Conservation (phyloP, 1,140 invertebrate species). For the Zelostemma sp. region DNA sequence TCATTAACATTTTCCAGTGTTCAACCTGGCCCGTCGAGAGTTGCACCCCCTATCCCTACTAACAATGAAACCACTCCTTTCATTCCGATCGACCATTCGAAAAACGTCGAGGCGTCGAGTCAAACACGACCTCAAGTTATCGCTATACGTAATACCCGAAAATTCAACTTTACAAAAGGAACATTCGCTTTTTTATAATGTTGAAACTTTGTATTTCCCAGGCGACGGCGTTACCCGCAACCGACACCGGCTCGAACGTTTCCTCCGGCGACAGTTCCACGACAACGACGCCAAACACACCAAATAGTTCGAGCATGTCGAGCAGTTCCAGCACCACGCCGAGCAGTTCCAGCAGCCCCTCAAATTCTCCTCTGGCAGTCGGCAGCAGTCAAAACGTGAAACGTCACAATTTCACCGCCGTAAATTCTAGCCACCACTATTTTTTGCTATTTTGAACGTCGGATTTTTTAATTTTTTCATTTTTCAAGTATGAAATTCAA, state of each 20-base stretch:
- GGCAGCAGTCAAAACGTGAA: conserved; percentile 73
- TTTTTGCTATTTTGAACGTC: too few relatives aligned
- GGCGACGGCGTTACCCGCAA: conserved; percentile 59
- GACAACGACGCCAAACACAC: conserved; percentile 73
- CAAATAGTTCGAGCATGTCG: conserved; percentile 73
- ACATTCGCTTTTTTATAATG: conserved; percentile 14
- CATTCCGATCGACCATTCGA: conserved; percentile 73
- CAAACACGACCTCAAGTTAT: conserved; percentile 59
- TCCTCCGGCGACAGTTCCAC: conserved; percentile 72
- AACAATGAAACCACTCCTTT: conserved; percentile 74
- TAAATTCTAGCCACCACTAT: conserved; percentile 71
- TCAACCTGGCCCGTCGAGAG: conserved; percentile 74
- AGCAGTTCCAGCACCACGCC: conserved; percentile 75
- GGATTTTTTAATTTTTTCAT: too few relatives aligned
- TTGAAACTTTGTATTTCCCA: conserved; percentile 24
- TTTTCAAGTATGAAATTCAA: too few relatives aligned
- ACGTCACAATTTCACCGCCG: conserved; percentile 78
- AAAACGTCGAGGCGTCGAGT: too few relatives aligned
- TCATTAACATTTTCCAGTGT: too few relatives aligned
- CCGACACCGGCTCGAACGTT: conserved; percentile 72
- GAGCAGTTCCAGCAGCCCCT: conserved; percentile 67
- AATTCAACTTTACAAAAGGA: too few relatives aligned
- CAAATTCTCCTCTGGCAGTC: conserved; percentile 65
- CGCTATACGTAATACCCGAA: conserved; percentile 48
- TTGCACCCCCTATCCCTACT: conserved; percentile 76